Evolutionary conservation across 2,888 invertebrate species (phyloP).

Genomic region (Lasiommata megera): DNA sequence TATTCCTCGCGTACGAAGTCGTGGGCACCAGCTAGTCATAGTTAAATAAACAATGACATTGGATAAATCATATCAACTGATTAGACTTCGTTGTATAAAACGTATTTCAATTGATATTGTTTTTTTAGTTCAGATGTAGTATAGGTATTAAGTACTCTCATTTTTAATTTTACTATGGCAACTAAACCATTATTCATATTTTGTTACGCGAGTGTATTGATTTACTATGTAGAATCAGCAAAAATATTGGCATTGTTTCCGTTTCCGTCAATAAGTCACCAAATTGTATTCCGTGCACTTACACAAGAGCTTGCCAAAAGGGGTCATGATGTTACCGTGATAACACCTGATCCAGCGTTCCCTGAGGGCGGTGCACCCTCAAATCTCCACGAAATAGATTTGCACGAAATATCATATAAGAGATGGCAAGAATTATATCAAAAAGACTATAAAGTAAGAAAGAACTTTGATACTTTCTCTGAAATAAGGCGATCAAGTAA

Average conservation of each 20-base stretch:
- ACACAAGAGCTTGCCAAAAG: slow-evolving; percentile 46
- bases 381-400: slow-evolving; percentile 51
- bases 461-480: not conserved
- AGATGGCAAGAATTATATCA: slow-evolving; percentile 27
- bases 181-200: not conserved
- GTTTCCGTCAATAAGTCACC: slow-evolving; percentile 54
- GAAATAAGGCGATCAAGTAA: not conserved
- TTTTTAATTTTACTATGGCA: not conserved
- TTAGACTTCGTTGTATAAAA: not conserved
- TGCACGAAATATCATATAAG: slow-evolving; percentile 48
- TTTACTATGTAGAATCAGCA: slow-evolving; percentile 30
- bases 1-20: too few species aligned
- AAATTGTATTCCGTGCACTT: slow-evolving; percentile 43
- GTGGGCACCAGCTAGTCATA: too few species aligned
- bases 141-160: not conserved
- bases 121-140: not conserved
- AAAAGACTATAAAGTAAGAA: slow-evolving; percentile 16
- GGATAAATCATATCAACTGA: not conserved
- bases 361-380: slow-evolving; percentile 43
- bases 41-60: not conserved
- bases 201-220: not conserved
- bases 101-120: not conserved
- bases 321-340: slow-evolving; percentile 57
- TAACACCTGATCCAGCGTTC: slow-evolving; percentile 50
- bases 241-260: slow-evolving; percentile 52